phyloP scores from a whole-genome alignment of 2,797 vertebrate species.

The Acanthiza pusilla region DNA sequence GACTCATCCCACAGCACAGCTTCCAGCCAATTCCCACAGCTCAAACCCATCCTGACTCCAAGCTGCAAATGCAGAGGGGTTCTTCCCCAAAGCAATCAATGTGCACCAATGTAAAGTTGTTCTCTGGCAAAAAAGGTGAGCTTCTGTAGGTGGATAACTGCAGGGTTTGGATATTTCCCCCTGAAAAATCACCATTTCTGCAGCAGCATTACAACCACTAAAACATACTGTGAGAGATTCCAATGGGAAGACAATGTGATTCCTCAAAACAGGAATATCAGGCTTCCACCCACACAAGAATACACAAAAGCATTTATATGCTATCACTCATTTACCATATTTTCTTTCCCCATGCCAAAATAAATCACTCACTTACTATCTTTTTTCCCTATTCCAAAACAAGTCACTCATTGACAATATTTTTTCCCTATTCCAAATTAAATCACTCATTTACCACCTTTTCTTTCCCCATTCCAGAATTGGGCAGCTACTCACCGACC shows the following conservation, averaged over 20 bases:
- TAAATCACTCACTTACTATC: not conserved
- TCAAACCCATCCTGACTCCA: not conserved
- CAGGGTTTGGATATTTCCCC: not conserved
- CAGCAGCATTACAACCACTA: not conserved
- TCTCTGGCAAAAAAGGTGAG: not conserved
- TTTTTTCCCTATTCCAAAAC: not conserved
- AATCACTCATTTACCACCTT: not conserved
- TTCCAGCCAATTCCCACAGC: not conserved
- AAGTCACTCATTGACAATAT: not conserved
- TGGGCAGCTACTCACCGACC: not conserved
- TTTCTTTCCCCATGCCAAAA: not conserved
- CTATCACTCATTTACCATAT: not conserved
- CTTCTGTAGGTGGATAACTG: not conserved
- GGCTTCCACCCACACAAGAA: not conserved
- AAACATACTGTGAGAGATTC: not conserved
- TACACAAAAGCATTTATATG: not conserved
- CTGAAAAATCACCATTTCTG: not conserved
- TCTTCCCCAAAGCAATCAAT: not conserved
- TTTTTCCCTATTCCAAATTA: not conserved
- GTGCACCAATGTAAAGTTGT: fast-evolving
- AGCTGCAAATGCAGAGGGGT: not conserved
- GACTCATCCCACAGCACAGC: not conserved
- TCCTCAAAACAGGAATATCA: not conserved
- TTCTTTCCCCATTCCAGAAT: not conserved
- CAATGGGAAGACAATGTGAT: not conserved